Base-by-base conservation (phyloP, 2,888 invertebrate species). In the Tipula helvola region DNA sequence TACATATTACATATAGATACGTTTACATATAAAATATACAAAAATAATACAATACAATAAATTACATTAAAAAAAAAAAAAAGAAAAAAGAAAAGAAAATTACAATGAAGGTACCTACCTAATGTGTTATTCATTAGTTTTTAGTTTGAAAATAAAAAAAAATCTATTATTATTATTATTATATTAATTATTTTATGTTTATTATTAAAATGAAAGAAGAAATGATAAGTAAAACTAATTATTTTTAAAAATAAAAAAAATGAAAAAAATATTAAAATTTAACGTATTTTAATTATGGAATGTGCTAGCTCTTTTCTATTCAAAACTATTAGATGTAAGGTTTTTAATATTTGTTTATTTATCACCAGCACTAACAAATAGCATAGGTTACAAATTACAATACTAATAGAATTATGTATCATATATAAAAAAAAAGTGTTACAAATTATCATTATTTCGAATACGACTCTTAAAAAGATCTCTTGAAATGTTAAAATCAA, bases 51-150 rank as follows among this genome's bases (percentile, higher is more conserved):
- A 84, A 41, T n/a, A 7, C 39, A 28, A 84, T 39, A 39, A 84
- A 39, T 84, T 84, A 84, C 39, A 84, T 39, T 39, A 39, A 84
- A 84, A 39, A 16, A 36, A 83, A 83, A 36, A 36, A 13, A 83
- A 83, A 36, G 12, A 36, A 36, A 13, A 83, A 83, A 36, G 12
- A 36, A 28, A 84, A 83, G 36, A 39, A 84, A 84, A 84, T 39
- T 39, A 84, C 39, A 36, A 84, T 39, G 84, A 84, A 39, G 84
- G 84, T 84, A 84, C 84, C 84, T 84, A 84, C 84, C 84, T 84
- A 39, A 84, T 84, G 84, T 84, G 84, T 84, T 84, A 84, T 84
- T 84, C 41, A 84, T 41, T 84, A 84, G 84, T 36, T 84, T 84
- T 84, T 84, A 84, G 84, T 84, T 84, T 36, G 39, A 84, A 84